phyloP scores from a whole-genome alignment of 2,888 invertebrate genomes.

The Tipula confusa region DNA sequence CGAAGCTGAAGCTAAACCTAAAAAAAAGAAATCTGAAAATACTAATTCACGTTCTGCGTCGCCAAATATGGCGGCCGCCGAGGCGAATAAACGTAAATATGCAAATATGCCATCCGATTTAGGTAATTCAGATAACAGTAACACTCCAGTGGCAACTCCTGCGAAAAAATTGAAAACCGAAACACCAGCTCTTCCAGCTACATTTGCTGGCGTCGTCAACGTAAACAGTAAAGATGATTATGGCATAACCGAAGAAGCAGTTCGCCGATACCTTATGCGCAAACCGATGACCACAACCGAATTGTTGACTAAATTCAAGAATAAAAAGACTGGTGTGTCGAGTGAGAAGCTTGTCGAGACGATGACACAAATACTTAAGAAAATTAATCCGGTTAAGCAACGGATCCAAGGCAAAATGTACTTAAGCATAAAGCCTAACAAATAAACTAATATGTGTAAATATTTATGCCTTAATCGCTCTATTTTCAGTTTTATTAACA shows the following conservation, averaged over 20 bases:
- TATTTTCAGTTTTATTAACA: neutral
- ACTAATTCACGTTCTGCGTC: conserved; percentile 49
- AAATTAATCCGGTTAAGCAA: conserved; percentile 88
- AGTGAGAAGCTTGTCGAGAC: conserved; percentile 88
- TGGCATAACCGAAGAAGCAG: conserved; percentile 91
- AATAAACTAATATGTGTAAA: neutral
- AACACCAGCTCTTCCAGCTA: conserved; percentile 46
- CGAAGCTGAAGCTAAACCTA: conserved; percentile 60
- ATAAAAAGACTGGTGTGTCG: conserved; percentile 84
- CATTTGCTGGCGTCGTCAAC: conserved; percentile 46
- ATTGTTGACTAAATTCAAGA: conserved; percentile 89
- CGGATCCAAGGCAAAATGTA: conserved; percentile 93
- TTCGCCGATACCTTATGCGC: conserved; percentile 87
- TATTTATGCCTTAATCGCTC: neutral
- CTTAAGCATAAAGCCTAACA: conserved; percentile 68
- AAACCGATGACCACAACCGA: conserved; percentile 99
- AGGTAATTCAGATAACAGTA: conserved; percentile 48
- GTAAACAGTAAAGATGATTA: conserved; percentile 57
- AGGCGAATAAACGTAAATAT: conserved; percentile 46
- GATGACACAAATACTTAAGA: conserved; percentile 91
- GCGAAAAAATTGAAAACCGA: conserved; percentile 47
- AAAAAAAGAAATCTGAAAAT: conserved; percentile 49
- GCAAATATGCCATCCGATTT: conserved; percentile 46
- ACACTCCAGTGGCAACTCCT: conserved; percentile 47
- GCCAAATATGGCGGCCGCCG: conserved; percentile 43